Conservation (phyloP, 2,113 vertebrate species). For the Vulpes ferrilata region DNA sequence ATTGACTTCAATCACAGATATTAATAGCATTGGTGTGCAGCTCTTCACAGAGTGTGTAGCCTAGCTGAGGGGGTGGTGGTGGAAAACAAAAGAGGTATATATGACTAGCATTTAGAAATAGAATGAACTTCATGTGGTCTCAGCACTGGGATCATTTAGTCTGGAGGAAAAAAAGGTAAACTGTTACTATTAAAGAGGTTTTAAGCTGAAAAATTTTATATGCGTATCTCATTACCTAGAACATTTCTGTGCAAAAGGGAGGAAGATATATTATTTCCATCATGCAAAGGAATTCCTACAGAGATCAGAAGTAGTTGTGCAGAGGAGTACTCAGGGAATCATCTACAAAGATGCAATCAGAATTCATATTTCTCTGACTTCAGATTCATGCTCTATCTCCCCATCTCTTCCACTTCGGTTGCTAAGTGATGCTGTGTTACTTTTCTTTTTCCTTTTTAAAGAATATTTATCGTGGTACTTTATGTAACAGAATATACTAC, state of each 20-base stretch:
- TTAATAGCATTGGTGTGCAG: neutral
- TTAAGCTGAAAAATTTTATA: neutral
- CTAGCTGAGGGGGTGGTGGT: neutral
- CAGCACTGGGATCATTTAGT: constrained; percentile 11
- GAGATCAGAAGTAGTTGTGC: neutral
- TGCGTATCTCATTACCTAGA: neutral
- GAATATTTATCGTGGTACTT: neutral
- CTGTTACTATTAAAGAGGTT: neutral
- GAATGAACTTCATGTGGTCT: neutral
- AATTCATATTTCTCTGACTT: constrained; percentile 12
- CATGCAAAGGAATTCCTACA: neutral
- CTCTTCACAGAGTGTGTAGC: neutral
- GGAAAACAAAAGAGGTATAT: neutral
- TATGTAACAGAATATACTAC: constrained; percentile 24
- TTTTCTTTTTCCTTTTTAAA: neutral
- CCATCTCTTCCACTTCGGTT: constrained; percentile 37
- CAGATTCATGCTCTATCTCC: neutral
- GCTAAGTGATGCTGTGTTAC: constrained; percentile 23
- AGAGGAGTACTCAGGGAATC: neutral
- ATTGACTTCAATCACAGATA: neutral
- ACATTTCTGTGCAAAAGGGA: neutral
- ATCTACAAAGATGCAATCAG: neutral
- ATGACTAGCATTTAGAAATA: neutral
- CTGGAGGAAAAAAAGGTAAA: constrained; percentile 17
- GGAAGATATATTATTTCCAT: neutral